These are phyloP conservation scores for Eristalinus aeneus DNA, from an alignment of 2,888 invertebrate genomes.

Conservation along the genomic window DNA sequence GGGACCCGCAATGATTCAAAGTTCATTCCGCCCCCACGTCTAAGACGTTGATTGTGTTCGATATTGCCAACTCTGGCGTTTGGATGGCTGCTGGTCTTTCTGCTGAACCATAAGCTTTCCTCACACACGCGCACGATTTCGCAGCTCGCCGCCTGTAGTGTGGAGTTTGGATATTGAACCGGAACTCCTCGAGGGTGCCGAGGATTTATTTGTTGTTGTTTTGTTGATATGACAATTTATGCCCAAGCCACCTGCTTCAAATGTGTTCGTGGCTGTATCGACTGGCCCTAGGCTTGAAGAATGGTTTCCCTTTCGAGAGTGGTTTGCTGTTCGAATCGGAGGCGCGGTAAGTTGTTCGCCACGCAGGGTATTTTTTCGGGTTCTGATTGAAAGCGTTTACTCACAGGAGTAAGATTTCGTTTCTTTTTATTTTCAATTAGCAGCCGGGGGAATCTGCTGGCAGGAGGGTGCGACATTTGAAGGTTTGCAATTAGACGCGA, in stretches of 20 bases:
- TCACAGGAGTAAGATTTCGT: not conserved
- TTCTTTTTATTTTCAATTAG: constrained; percentile 27
- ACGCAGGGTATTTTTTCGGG: not conserved
- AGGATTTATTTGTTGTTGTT: not conserved
- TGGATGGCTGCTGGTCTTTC: not conserved
- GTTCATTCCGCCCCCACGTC: constrained; percentile 12
- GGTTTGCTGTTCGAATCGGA: not conserved
- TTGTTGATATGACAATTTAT: constrained; percentile 41
- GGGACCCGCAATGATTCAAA: constrained; percentile 54
- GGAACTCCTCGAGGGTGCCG: not conserved
- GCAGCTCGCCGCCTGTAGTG: constrained; percentile 4
- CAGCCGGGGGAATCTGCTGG: not conserved
- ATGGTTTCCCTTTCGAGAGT: not conserved
- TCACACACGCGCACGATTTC: constrained; percentile 56
- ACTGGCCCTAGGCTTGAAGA: constrained; percentile 17
- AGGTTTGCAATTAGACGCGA: constrained; percentile 13
- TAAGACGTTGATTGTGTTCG: constrained; percentile 19
- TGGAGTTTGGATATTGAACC: not conserved
- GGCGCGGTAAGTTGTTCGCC: constrained; percentile 8
- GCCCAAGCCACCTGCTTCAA: constrained; percentile 54
- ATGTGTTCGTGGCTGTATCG: constrained; percentile 23
- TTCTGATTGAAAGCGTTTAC: not conserved
- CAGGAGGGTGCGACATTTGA: not conserved
- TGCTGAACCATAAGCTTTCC: constrained; percentile 53
- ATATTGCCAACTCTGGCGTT: not conserved